phyloP scores from a whole-genome alignment of 2,797 vertebrate species.

The Betta splendens region DNA sequence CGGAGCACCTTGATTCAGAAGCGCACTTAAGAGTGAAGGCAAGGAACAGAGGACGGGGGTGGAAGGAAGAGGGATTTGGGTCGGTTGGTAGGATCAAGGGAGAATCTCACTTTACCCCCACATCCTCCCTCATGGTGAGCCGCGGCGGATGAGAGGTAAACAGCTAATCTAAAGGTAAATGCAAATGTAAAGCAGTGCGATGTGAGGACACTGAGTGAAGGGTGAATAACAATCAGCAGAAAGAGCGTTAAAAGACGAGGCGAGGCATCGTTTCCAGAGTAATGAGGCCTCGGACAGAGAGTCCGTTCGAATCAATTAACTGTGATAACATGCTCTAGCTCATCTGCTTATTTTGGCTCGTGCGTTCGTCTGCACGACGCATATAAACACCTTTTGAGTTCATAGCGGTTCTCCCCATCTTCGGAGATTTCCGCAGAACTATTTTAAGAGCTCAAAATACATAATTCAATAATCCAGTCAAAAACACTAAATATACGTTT shows the following conservation, averaged over 20 bases:
- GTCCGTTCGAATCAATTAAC: too few species aligned
- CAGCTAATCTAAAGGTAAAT: conserved; percentile 15
- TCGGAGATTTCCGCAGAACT: too few species aligned
- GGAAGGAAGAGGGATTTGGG: conserved; percentile 39
- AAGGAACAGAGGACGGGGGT: conserved; percentile 36
- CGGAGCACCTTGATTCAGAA: conserved; percentile 76
- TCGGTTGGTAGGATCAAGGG: conserved; percentile 37
- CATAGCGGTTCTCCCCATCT: too few species aligned
- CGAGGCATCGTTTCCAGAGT: background rate
- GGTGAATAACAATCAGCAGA: conserved; percentile 6
- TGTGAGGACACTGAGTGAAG: background rate
- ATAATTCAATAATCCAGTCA: too few species aligned
- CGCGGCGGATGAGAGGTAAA: conserved; percentile 17
- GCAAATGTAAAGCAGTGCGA: background rate
- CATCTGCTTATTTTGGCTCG: too few species aligned
- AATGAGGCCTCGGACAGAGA: background rate
- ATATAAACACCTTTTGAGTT: too few species aligned
- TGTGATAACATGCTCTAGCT: too few species aligned
- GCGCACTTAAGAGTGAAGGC: conserved; percentile 49
- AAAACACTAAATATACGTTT: too few species aligned
- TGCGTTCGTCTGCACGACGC: too few species aligned
- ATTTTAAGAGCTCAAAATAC: background rate
- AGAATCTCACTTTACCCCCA: conserved; percentile 16
- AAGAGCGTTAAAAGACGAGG: background rate
- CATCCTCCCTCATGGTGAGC: conserved; percentile 16